Conservation (phyloP, 2,888 invertebrate species). For the Mayetiola destructor region DNA sequence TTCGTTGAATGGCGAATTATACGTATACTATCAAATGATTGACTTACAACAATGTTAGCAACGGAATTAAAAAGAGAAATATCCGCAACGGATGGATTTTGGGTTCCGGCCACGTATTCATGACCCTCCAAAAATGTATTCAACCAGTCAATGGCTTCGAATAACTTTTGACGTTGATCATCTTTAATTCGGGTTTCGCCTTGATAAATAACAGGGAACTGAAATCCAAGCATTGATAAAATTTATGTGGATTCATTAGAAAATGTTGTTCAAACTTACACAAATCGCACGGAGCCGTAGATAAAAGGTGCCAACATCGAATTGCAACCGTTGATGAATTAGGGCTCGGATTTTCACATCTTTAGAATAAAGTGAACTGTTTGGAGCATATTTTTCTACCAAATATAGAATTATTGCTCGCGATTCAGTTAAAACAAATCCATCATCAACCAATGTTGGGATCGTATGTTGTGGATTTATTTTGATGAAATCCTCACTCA, state of each 20-base stretch:
- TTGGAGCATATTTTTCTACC: slow-evolving; percentile 38
- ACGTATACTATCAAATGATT: neutral
- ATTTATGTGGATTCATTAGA: neutral
- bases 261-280: slow-evolving; percentile 35
- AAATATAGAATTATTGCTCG: slow-evolving; percentile 49
- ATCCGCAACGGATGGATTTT: neutral
- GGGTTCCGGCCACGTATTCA: neutral
- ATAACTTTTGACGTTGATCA: neutral
- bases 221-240: neutral
- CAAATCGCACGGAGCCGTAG: slow-evolving; percentile 46
- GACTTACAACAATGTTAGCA: neutral
- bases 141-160: neutral
- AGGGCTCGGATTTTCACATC: slow-evolving; percentile 41
- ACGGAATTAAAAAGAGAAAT: neutral
- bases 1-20: neutral
- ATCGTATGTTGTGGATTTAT: slow-evolving; percentile 53
- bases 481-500: slow-evolving; percentile 41
- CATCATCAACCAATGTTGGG: slow-evolving; percentile 52
- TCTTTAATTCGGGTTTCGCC: neutral
- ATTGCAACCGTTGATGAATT: slow-evolving; percentile 47
- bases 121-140: neutral
- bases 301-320: slow-evolving; percentile 46
- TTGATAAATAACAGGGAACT: neutral
- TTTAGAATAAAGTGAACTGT: slow-evolving; percentile 43
- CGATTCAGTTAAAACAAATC: slow-evolving; percentile 53